Percentiles rank a stretch among this genome's conserved stretches.
phyloP scores from a whole-genome alignment of 2,888 invertebrate species.

The Apotomis betuletana region DNA sequence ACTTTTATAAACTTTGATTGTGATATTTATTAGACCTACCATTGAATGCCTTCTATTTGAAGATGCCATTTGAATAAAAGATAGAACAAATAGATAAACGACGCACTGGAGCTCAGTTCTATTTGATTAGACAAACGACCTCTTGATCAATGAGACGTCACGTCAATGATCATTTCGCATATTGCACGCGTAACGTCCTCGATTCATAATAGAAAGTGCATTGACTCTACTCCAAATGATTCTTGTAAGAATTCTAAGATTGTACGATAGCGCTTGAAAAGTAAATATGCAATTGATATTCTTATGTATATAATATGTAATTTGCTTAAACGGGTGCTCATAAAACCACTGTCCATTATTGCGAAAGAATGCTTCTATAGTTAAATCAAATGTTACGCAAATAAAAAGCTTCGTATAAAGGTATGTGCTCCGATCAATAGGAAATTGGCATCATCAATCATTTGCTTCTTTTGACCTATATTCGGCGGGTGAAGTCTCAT shows the following conservation, averaged over 20 bases:
- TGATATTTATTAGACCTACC: neutral
- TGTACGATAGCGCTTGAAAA: conserved; percentile 16
- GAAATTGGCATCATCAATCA: conserved; percentile 73
- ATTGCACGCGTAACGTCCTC: conserved; percentile 49
- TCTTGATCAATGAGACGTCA: conserved; percentile 20
- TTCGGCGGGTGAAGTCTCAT: conserved; percentile 43
- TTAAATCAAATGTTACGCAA: conserved; percentile 53
- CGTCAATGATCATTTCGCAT: conserved; percentile 42
- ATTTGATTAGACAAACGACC: conserved; percentile 11
- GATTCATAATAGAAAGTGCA: conserved; percentile 53
- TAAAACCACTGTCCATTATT: neutral
- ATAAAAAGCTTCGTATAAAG: conserved; percentile 52
- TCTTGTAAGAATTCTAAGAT: conserved; percentile 37
- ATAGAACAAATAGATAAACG: neutral
- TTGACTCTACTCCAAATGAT: conserved; percentile 49
- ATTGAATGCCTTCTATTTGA: conserved; percentile 1
- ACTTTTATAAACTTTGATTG: neutral
- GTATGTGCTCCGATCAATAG: conserved; percentile 57
- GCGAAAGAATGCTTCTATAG: conserved; percentile 26
- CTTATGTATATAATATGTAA: neutral
- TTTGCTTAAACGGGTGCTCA: neutral
- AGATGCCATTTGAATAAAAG: conserved; percentile 1
- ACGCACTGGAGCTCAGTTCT: conserved; percentile 1
- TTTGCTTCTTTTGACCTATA: conserved; percentile 62
- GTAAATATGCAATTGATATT: conserved; percentile 12